Conservation (phyloP, 2,888 invertebrate genomes). For the Acanthosepion pharaonis region DNA sequence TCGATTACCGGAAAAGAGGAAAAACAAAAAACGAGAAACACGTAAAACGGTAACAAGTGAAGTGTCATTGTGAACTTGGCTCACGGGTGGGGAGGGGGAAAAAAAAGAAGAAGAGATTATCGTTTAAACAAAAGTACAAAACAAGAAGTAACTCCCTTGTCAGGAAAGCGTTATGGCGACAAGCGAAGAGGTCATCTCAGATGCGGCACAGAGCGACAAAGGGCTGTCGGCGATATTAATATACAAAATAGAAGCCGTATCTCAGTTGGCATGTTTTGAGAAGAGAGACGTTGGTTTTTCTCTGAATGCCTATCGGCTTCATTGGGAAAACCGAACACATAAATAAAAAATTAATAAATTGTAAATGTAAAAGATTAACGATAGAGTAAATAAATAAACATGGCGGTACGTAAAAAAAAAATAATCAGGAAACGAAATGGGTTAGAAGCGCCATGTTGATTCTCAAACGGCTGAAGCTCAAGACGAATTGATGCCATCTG, state of each 20-base stretch:
- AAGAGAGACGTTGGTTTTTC: not conserved
- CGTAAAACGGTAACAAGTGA: not conserved
- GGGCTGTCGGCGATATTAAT: constrained; percentile 21
- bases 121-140: not conserved
- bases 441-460: constrained; percentile 18
- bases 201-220: constrained; percentile 21
- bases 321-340: not conserved
- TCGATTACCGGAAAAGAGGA: not conserved
- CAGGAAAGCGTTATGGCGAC: not conserved
- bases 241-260: constrained; percentile 21
- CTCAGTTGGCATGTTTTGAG: not conserved
- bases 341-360: not conserved
- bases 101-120: not conserved
- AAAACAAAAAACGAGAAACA: not conserved
- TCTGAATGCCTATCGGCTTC: not conserved
- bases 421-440: not conserved
- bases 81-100: not conserved
- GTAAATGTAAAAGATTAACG: not conserved
- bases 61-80: constrained; percentile 20
- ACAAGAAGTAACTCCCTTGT: constrained; percentile 21
- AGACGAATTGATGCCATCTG: not conserved
- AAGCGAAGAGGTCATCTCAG: constrained; percentile 20
- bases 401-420: not conserved
- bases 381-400: not conserved
- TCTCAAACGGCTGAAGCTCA: not conserved